Evolutionary conservation across 1,140 invertebrate genomes (phyloP).

Genomic region (Trichoplusia ni): DNA sequence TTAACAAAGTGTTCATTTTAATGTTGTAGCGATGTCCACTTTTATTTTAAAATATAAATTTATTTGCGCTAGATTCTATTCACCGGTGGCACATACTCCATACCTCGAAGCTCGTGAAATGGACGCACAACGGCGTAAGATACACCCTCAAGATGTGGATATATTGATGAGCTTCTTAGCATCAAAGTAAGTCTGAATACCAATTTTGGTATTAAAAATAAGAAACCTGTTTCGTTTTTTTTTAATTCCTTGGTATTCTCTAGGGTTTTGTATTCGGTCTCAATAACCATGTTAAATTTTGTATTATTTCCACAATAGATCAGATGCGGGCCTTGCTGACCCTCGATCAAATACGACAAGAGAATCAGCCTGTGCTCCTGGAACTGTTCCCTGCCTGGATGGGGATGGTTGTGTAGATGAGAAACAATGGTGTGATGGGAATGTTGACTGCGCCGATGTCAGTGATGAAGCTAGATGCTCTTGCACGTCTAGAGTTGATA

Average conservation of each 20-base stretch:
- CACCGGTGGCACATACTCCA: conserved; percentile 18
- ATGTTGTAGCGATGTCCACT: neutral
- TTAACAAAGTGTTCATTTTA: neutral
- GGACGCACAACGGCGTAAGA: conserved; percentile 36
- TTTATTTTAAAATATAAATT: neutral
- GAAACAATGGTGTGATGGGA: conserved; percentile 87
- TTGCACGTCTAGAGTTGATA: conserved; percentile 85
- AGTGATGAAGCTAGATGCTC: conserved; percentile 91
- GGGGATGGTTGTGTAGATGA: conserved; percentile 83
- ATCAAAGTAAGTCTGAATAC: conserved; percentile 45
- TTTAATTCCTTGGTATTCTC: neutral
- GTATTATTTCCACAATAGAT: conserved; percentile 29
- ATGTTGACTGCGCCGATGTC: conserved; percentile 89
- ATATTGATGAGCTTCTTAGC: conserved; percentile 56
- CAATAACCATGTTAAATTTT: neutral
- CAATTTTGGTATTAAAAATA: no score
- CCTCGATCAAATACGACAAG: conserved; percentile 38
- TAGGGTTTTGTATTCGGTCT: neutral
- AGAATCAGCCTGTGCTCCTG: conserved; percentile 55
- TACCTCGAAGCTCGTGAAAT: conserved; percentile 42
- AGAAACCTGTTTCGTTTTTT: neutral
- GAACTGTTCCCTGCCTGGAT: conserved; percentile 58
- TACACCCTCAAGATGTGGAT: conserved; percentile 68
- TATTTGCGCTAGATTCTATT: conserved; percentile 43
- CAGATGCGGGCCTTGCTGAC: conserved; percentile 17